phyloP scores from a whole-genome alignment of 30 jellyfish, hydroid and myxozoan genomes.

The Cassiopea andromeda region DNA sequence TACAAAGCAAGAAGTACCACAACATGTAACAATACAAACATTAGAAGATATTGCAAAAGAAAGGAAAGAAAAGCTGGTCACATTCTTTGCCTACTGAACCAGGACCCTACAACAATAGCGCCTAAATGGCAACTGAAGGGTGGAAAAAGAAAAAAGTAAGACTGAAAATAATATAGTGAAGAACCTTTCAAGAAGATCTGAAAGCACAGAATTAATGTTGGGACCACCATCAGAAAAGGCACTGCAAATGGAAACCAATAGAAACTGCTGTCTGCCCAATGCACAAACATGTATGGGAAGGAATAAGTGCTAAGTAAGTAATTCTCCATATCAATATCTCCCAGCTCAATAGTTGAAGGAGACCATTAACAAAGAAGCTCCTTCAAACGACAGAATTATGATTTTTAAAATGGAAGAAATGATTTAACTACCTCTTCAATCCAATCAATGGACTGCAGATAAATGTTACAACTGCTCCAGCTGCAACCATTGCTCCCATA shows the following conservation, averaged over 20 bases:
- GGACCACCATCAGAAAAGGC: not conserved
- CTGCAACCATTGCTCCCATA: constrained; percentile 97
- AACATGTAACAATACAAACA: not conserved
- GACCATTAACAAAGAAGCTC: too few relatives aligned
- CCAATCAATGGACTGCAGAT: constrained; percentile 93
- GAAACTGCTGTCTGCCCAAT: not conserved
- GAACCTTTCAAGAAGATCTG: not conserved
- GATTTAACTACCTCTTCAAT: constrained; percentile 69
- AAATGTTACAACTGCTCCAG: constrained; percentile 93
- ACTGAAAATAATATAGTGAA: not conserved
- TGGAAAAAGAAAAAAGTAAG: not conserved
- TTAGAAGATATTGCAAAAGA: not conserved
- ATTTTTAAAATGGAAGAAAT: too few relatives aligned
- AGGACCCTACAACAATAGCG: not conserved
- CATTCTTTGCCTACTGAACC: not conserved
- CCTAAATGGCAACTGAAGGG: not conserved
- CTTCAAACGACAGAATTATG: too few relatives aligned
- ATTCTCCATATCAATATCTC: too few relatives aligned
- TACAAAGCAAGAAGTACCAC: not conserved
- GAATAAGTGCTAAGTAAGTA: not conserved
- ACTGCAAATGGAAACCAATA: not conserved
- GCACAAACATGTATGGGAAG: not conserved
- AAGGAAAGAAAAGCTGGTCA: not conserved
- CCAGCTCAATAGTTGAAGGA: too few relatives aligned
- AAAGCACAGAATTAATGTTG: not conserved